Evolutionary conservation across 2,888 invertebrate species (phyloP), one percentile per base, ranked within the genome.

Genomic region (Spatulosminthurus flaviceps): DNA sequence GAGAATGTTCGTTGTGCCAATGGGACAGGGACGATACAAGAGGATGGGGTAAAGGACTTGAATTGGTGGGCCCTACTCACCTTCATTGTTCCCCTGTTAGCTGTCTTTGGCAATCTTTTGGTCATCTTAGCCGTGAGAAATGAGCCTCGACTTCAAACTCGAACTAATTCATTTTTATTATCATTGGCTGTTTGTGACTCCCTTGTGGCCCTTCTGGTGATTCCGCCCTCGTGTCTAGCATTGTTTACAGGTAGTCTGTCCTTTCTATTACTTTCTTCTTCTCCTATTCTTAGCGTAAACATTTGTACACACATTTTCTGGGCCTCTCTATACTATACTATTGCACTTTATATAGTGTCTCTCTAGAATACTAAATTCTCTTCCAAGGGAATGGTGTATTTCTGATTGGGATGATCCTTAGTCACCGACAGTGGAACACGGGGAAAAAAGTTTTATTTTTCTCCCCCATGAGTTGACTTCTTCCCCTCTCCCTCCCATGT

Each of bases 51-150:
- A 16, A 51, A 70, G 43, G 77, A 77, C 16, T 77, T 77, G 42
- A 79, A 79, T 24, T 79, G 75, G 74, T 79, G 79, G 79, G 79
- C 79, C 26, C 79, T 79, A 13, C 69, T 79, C 34, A 79, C 79
- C 43, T 51, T 79, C 26, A 79, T 79, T 67, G 79, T 79, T 60
- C 79, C 79, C 9, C 22, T 79, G 29, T 69, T 79, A 24, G 79
- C 79, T 69, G 74, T 79, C 69, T 69, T 74, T 22, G 79, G 79
- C 24, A 79, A 79, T 79, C 75, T 79, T 28, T 26, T 79, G 74
- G 79, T 79, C 51, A 74, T 79, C 69, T 51, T 79, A 16, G 79
- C 79, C 7, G 79, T 79, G 67, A 66, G 79, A 42, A 79, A 75
- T 69, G 79, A 79, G 43, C 79, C 79, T 11, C 0, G 79, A 69